Evolutionary conservation across 2,113 vertebrate species (phyloP).

Genomic region (Bubo scandiacus): DNA sequence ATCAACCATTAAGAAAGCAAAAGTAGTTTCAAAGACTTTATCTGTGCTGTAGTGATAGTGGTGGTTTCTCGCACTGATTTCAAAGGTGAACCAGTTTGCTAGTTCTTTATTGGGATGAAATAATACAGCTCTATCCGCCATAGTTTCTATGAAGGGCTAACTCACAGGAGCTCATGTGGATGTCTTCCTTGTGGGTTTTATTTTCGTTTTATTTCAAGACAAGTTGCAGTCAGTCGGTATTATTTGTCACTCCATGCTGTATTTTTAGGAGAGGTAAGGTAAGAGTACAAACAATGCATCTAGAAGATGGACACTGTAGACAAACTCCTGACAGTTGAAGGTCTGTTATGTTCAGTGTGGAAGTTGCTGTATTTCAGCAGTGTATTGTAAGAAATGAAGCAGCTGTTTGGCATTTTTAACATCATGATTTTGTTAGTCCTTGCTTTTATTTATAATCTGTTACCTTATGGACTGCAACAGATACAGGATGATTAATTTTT

Average conservation of each 20-base stretch:
- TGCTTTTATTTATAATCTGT: background rate
- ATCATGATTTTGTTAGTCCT: background rate
- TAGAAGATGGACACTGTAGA: background rate
- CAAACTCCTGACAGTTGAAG: background rate
- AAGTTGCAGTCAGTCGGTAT: background rate
- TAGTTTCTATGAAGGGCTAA: background rate
- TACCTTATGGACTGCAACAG: background rate
- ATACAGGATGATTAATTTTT: background rate
- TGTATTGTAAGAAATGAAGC: background rate
- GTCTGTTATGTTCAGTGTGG: background rate
- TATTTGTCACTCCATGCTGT: background rate
- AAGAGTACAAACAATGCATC: background rate
- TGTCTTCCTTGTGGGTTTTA: background rate
- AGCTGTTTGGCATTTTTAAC: background rate
- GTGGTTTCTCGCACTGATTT: background rate
- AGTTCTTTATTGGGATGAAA: background rate
- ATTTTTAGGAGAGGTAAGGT: background rate
- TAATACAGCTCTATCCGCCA: background rate
- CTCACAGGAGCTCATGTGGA: fast-evolving
- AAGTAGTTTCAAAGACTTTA: background rate
- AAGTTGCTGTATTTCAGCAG: background rate
- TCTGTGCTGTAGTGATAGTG: background rate
- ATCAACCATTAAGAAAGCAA: background rate
- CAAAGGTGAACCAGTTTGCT: background rate
- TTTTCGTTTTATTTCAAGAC: background rate